A percentile compares a stretch with the other conserved stretches of the same genome.
Evolutionary conservation across 2,888 invertebrate genomes (phyloP).

Genomic region (Dioctria rufipes): DNA sequence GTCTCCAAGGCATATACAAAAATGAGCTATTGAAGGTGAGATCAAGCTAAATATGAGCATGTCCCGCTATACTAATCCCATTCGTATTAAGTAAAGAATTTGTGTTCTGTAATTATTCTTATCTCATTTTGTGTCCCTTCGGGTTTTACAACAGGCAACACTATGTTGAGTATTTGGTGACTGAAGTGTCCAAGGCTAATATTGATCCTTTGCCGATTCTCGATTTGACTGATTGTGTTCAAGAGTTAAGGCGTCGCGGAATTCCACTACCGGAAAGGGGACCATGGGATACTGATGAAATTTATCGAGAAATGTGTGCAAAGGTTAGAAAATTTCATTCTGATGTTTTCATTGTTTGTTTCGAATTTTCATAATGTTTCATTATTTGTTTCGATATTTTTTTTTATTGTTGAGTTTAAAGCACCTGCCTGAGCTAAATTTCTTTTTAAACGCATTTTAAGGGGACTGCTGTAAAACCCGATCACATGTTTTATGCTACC

Average conservation of each 20-base stretch:
- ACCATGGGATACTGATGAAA: constrained; percentile 86
- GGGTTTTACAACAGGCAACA: constrained; percentile 83
- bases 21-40: constrained; percentile 77
- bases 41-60: constrained; percentile 20
- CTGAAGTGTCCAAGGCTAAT: constrained; percentile 84
- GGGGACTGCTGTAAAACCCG: constrained; percentile 59
- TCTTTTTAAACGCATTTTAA: constrained; percentile 22
- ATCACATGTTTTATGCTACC: constrained; percentile 16
- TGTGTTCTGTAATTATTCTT: neutral
- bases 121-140: constrained; percentile 55
- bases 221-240: constrained; percentile 88
- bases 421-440: constrained; percentile 34
- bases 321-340: constrained; percentile 75
- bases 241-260: constrained; percentile 88
- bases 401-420: constrained; percentile 16
- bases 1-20: constrained; percentile 78
- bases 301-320: constrained; percentile 87
- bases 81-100: neutral
- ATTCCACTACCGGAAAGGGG: constrained; percentile 87
- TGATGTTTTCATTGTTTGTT: neutral
- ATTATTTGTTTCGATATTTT: constrained; percentile 37
- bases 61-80: neutral
- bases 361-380: neutral
- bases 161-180: constrained; percentile 96
- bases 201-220: constrained; percentile 93